Base-by-base conservation (phyloP, 35 echinoderm and acorn worm species). In the Chiridota heheva region DNA sequence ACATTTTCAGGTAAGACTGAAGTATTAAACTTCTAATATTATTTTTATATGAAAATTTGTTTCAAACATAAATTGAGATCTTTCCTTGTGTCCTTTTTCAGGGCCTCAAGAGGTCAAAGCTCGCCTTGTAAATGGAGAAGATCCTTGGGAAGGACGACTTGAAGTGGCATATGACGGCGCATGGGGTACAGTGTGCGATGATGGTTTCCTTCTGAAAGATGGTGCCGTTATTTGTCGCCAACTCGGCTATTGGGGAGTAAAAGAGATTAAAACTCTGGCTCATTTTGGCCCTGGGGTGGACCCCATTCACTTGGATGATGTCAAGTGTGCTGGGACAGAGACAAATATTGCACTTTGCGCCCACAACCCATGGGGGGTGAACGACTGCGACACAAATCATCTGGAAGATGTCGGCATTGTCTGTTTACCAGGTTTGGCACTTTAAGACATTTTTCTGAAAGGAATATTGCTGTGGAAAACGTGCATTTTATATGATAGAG, bases 321-420 rank as follows among this genome's bases (percentile, higher is more conserved):
- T 78, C 28, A 10, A 57, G 26, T 78, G 73, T 36, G 59, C 47
- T 40, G 73, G 73, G 7, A 40, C 3, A 15, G 73, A 78, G 73
- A 56, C 27, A 51, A 78, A 78, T 18, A 12, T 78, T 1, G 33
- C 25, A 32, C 46, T 58, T 4, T 78, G 73, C 40, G 4, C 1
- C 24, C 41, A 60, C 30, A 20, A 51, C 12, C 46, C 29, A 36
- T 44, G 41, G 16, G 73, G 73, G 7, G 32, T 17, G 5, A n/a
- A 60, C 73, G 59, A 78, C 32, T 78, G 73, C 29, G 41, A 44
- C 73, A n/a, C n/a, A n/a, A n/a, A n/a, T n/a, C n/a, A n/a, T n/a
- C n/a, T n/a, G n/a, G 69, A 72, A 72, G 69, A 72, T 44, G 69
- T 44, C 6, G 40, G 69, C 12, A 44, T 72, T 25, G 69, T 72